Evolutionary conservation across 2,888 invertebrate species (phyloP).

Genomic region (Macroteleia sp.): DNA sequence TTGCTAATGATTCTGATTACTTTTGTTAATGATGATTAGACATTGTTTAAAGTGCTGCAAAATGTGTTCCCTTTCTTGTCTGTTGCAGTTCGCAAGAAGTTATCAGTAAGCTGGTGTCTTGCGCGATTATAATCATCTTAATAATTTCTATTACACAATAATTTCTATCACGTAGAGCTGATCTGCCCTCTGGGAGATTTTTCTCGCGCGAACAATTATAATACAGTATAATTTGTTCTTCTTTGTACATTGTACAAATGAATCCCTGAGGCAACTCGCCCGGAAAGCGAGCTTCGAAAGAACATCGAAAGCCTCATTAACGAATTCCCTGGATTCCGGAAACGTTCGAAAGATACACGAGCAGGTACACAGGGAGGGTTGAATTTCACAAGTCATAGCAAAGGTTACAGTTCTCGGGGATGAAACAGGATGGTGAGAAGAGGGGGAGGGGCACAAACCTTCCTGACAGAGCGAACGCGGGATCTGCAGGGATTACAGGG

Average conservation of each 20-base stretch:
- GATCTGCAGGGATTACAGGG: constrained; percentile 58
- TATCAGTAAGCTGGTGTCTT: too few relatives aligned
- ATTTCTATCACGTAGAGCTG: constrained; percentile 23
- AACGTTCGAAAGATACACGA: constrained; percentile 59
- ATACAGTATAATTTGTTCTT: constrained; percentile 54
- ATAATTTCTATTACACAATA: constrained; percentile 45
- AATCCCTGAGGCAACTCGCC: constrained; percentile 47
- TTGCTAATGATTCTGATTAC: too few relatives aligned
- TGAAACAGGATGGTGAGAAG: constrained; percentile 6
- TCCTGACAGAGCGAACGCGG: constrained; percentile 21
- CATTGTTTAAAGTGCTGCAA: too few relatives aligned
- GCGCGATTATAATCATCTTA: constrained; percentile 31
- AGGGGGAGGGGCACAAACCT: constrained; percentile 3
- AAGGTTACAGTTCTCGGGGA: constrained; percentile 51
- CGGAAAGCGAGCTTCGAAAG: constrained; percentile 56
- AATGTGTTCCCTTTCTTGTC: too few relatives aligned
- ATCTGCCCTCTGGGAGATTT: constrained; percentile 19
- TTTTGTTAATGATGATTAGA: too few relatives aligned
- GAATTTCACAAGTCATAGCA: constrained; percentile 64
- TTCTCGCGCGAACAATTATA: constrained; percentile 62
- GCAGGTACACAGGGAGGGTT: constrained; percentile 43
- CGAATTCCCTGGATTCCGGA: constrained; percentile 63
- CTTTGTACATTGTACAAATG: constrained; percentile 55
- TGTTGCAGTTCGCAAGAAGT: too few relatives aligned
- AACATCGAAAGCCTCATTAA: constrained; percentile 67